phyloP scores from a whole-genome alignment of 2,888 invertebrate species.

The Cephus runcator region DNA sequence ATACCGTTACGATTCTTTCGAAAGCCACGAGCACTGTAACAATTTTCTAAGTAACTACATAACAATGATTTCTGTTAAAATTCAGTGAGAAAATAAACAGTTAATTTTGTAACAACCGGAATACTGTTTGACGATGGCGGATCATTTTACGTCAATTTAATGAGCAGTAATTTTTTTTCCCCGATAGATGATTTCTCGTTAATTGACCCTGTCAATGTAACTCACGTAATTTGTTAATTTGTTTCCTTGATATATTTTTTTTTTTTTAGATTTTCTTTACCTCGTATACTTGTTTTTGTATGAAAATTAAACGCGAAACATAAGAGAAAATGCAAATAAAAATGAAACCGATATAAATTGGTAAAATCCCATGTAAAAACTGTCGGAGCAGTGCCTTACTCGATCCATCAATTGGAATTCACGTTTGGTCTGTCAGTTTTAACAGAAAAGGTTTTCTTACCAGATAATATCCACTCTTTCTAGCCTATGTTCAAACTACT shows the following conservation, averaged over 20 bases:
- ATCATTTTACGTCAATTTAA: not conserved
- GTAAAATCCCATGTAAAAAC: not conserved
- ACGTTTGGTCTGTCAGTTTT: not conserved
- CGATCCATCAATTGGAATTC: not conserved
- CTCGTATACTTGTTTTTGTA: not conserved
- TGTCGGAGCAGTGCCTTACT: not conserved
- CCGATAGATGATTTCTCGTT: not conserved
- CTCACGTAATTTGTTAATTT: not conserved
- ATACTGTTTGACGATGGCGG: conserved; percentile 22
- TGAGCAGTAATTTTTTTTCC: not conserved
- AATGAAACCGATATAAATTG: not conserved
- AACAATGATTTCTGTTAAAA: conserved; percentile 49
- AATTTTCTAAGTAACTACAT: conserved; percentile 36
- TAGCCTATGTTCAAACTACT: not conserved
- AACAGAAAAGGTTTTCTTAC: not conserved
- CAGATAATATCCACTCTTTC: not conserved
- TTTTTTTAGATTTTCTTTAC: not conserved
- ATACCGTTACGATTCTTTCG: conserved; percentile 18
- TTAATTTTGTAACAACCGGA: conserved; percentile 45
- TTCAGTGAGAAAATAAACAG: conserved; percentile 41
- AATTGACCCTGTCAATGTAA: not conserved
- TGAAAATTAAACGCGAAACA: conserved; percentile 1
- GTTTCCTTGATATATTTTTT: not conserved
- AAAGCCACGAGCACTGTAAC: conserved; percentile 26
- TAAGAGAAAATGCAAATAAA: not conserved